Percentiles rank a stretch among this genome's conserved stretches.
These are phyloP conservation scores for Gallinago paraguaiae DNA, from an alignment of 2,113 vertebrate genomes.

Conservation along the genomic window DNA sequence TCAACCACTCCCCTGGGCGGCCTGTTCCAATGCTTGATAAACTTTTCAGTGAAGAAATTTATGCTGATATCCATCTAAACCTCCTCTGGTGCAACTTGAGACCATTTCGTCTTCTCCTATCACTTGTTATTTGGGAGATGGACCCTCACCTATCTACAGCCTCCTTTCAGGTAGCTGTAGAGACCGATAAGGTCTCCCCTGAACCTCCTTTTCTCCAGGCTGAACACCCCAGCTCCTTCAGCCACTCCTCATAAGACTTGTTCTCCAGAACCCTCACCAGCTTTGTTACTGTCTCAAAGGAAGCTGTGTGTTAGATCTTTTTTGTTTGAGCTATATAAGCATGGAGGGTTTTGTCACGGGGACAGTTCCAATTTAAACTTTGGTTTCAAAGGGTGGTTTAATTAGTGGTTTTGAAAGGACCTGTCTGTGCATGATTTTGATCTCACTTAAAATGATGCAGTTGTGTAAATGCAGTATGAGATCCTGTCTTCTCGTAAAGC, in stretches of 20 bases:
- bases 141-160: rapidly evolving
- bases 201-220: not conserved
- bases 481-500: not conserved
- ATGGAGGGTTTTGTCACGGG: not conserved
- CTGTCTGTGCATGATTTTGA: not conserved
- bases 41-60: not conserved
- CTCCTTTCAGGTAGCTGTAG: not conserved
- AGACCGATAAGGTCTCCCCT: not conserved
- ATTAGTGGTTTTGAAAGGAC: conserved; percentile 2
- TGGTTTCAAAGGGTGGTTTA: not conserved
- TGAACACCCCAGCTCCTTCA: not conserved
- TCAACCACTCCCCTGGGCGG: not conserved
- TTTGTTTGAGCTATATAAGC: not conserved
- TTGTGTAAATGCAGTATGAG: not conserved
- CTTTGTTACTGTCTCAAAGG: not conserved
- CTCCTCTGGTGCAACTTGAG: not conserved
- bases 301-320: not conserved
- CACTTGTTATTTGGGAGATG: not conserved
- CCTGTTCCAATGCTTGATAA: not conserved
- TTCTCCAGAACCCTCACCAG: not conserved
- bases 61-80: not conserved
- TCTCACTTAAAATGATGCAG: not conserved
- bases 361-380: conserved; percentile 11
- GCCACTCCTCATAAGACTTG: not conserved
- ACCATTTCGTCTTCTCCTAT: not conserved